Evolutionary conservation across 2,113 vertebrate genomes (phyloP).

Genomic region (Pteropus alecto): DNA sequence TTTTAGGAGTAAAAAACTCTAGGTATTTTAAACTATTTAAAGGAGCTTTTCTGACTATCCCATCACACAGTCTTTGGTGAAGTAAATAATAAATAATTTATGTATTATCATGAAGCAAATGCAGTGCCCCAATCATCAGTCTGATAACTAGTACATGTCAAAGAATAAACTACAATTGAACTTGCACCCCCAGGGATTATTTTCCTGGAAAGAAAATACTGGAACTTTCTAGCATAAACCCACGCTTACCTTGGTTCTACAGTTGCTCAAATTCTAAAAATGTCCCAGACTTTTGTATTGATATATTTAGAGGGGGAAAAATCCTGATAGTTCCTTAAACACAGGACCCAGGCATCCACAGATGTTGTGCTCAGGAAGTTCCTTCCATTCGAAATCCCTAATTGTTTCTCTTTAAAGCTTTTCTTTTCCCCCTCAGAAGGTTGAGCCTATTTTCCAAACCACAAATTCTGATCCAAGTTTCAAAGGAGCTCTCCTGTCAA

Average conservation of each 20-base stretch:
- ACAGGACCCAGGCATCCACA: background rate
- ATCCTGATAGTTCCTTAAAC: background rate
- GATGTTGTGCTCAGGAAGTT: background rate
- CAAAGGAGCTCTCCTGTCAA: background rate
- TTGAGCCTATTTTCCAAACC: background rate
- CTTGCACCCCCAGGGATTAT: background rate
- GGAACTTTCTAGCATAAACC: conserved; percentile 1
- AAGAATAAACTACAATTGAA: background rate
- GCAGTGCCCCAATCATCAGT: background rate
- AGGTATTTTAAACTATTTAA: background rate
- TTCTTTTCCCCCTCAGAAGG: background rate
- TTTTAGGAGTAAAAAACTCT: conserved; percentile 8
- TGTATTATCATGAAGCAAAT: conserved; percentile 15
- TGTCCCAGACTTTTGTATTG: background rate
- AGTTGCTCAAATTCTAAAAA: background rate
- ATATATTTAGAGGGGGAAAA: background rate
- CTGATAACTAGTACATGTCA: background rate
- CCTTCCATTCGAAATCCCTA: background rate
- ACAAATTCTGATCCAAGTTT: background rate
- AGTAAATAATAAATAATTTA: background rate
- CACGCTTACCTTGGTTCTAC: background rate
- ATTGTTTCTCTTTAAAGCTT: background rate
- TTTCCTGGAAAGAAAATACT: conserved; percentile 13
- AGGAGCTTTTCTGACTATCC: background rate
- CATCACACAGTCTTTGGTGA: background rate